A percentile compares a stretch with the other conserved stretches of the same genome.
phyloP scores from a whole-genome alignment of 2,113 vertebrate genomes.

The Sinocyclocheilus anshuiensis region DNA sequence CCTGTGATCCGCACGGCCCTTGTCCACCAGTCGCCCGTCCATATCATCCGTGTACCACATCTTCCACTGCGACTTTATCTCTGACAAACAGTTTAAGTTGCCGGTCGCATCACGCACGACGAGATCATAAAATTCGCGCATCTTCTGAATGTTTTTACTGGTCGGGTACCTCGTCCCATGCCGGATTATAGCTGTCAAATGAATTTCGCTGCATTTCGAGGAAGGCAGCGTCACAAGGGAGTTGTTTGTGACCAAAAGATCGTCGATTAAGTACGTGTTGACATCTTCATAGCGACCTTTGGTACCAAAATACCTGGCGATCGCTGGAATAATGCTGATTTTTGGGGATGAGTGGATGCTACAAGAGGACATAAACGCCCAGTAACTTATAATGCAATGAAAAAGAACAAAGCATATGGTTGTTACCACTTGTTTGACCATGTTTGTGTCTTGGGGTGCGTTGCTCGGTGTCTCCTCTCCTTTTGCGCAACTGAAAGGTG shows the following conservation, averaged over 20 bases:
- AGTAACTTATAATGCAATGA: background rate
- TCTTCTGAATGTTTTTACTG: slow-evolving; percentile 79
- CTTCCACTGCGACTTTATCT: slow-evolving; percentile 72
- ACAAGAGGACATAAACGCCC: slow-evolving; percentile 1
- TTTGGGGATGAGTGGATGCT: background rate
- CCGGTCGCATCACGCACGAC: slow-evolving; percentile 59
- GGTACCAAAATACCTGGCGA: slow-evolving; percentile 83
- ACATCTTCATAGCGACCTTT: slow-evolving; percentile 91
- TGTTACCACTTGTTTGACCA: slow-evolving; percentile 16
- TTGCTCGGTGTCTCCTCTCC: background rate
- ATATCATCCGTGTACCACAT: slow-evolving; percentile 89
- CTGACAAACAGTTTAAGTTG: slow-evolving; percentile 61
- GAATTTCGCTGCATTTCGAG: slow-evolving; percentile 75
- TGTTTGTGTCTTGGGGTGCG: background rate
- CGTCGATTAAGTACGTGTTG: slow-evolving; percentile 74
- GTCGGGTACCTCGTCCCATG: slow-evolving; percentile 93
- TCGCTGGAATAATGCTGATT: slow-evolving; percentile 59
- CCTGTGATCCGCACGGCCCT: slow-evolving; percentile 82
- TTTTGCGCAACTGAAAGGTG: background rate
- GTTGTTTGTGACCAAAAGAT: slow-evolving; percentile 75
- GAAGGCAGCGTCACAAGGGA: slow-evolving; percentile 69
- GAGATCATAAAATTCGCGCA: slow-evolving; percentile 75
- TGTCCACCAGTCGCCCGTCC: slow-evolving; percentile 85
- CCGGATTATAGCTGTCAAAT: slow-evolving; percentile 83
- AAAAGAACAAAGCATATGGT: slow-evolving; percentile 12